Base-by-base conservation (phyloP, 1,140 invertebrate species). In the Mamestra configurata region DNA sequence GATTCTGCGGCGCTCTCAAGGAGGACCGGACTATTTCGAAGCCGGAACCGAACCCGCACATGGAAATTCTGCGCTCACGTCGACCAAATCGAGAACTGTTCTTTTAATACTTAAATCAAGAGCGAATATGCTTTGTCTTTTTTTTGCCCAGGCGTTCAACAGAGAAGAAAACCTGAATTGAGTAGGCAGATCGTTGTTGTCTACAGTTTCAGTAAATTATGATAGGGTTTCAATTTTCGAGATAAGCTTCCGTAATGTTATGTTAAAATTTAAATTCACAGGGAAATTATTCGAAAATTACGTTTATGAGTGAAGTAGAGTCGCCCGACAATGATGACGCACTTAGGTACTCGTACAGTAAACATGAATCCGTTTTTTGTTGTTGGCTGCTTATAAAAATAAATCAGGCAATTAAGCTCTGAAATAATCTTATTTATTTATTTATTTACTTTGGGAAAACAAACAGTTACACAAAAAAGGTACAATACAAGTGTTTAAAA, bases 1-100 rank as follows among this genome's bases (percentile, higher is more conserved):
- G 85, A 86, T 84, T 82, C 88, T 87, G 81, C 85, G 84, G 85
- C 85, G 84, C 84, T 82, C 90, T 94, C 93, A 94, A 93, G 93
- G 93, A 91, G 90, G 93, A 94, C 93, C 89, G 87, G 93, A 84
- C 89, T 87, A 91, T 93, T 93, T 85, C 88, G 86, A 84, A 92
- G 89, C 93, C 93, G 93, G 92, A 94, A 94, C 92, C 82, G 80
- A 85, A 82, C 77, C 71, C 82, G 79, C 84, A 82, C 86, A 83
- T 89, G 86, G 85, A 89, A 87, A 89, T 83, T 80, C 77, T 83
- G 75, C 87, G 81, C 80, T 77, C 82, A 72, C 79, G 81, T 79
- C 81, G 22, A 82, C 81, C 61, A 70, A 79, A 82, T 78, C 76
- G 79, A 82, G 70, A 80, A 81, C 77, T 79, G 79, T 82, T 82